Evolutionary conservation across 2,888 invertebrate species (phyloP).

Genomic region (Xylophagus ater): DNA sequence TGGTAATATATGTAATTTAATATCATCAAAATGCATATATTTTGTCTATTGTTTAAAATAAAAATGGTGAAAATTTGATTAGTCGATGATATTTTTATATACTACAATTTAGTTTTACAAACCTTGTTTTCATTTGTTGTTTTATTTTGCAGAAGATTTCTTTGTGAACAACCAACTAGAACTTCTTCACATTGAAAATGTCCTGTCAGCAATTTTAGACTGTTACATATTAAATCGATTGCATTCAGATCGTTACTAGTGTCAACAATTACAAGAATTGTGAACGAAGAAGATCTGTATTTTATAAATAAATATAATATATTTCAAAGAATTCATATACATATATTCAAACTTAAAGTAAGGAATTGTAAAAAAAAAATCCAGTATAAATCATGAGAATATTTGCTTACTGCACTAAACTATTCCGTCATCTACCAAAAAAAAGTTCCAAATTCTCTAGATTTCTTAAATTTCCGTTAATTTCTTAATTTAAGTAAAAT

Average conservation of each 20-base stretch:
- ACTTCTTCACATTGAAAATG: constrained; percentile 38
- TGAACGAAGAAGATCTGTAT: constrained; percentile 18
- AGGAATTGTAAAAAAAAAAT: too few species aligned
- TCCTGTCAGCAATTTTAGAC: constrained; percentile 36
- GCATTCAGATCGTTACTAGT: constrained; percentile 27
- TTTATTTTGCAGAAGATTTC: constrained; percentile 24
- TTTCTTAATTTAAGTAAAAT: too few species aligned
- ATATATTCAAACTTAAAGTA: not conserved
- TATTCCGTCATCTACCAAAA: too few species aligned
- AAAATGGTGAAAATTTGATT: too few species aligned
- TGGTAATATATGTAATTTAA: constrained; percentile 11
- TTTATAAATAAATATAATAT: constrained; percentile 4
- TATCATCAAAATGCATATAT: constrained; percentile 9
- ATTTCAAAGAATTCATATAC: not conserved
- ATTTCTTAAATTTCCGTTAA: too few species aligned
- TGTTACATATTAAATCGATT: constrained; percentile 40
- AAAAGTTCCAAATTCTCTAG: too few species aligned
- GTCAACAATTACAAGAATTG: constrained; percentile 36
- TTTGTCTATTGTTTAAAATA: too few species aligned
- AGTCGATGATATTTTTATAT: too few species aligned
- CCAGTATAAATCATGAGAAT: too few species aligned
- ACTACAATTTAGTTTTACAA: too few species aligned
- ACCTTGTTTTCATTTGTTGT: constrained; percentile 18
- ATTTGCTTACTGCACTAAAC: too few species aligned
- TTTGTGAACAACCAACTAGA: constrained; percentile 34